These are phyloP conservation scores for Ectemnius cavifrons DNA, from an alignment of 2,888 invertebrate genomes.

Conservation along the genomic window DNA sequence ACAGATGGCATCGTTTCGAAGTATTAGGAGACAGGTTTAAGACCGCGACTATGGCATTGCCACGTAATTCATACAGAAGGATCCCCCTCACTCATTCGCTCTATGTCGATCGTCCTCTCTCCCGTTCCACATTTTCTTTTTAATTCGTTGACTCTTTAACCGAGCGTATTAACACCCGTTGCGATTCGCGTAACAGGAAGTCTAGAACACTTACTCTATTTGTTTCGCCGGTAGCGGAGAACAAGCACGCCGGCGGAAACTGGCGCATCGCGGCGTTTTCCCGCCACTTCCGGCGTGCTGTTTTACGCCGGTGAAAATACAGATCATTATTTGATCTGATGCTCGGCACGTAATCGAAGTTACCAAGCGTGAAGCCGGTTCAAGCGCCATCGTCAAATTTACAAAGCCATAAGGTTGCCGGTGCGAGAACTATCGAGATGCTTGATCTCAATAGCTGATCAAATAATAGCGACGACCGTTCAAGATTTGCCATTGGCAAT, in stretches of 20 bases:
- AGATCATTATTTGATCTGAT: constrained; percentile 5
- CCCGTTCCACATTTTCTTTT: constrained; percentile 37
- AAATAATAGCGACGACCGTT: no score
- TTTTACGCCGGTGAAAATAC: background rate
- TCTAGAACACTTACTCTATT: constrained; percentile 19
- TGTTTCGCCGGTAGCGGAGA: constrained; percentile 7
- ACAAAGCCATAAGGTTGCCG: background rate
- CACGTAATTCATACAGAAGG: constrained; percentile 39
- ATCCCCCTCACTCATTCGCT: background rate
- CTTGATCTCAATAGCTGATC: no score
- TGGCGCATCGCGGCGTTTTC: background rate
- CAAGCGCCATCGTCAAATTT: background rate
- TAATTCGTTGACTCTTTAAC: constrained; percentile 37
- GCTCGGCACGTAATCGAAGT: constrained; percentile 3
- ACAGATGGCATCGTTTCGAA: constrained; percentile 43
- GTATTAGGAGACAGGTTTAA: constrained; percentile 59
- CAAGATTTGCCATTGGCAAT: background rate
- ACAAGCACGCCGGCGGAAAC: background rate
- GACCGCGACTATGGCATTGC: constrained; percentile 36
- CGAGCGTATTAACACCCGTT: constrained; percentile 36
- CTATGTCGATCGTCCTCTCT: background rate
- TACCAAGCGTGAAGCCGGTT: background rate
- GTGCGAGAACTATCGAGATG: background rate
- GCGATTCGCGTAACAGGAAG: constrained; percentile 17
- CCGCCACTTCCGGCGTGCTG: background rate